phyloP scores from a whole-genome alignment of 2,797 vertebrate genomes.

The Setipinna tenuifilis region DNA sequence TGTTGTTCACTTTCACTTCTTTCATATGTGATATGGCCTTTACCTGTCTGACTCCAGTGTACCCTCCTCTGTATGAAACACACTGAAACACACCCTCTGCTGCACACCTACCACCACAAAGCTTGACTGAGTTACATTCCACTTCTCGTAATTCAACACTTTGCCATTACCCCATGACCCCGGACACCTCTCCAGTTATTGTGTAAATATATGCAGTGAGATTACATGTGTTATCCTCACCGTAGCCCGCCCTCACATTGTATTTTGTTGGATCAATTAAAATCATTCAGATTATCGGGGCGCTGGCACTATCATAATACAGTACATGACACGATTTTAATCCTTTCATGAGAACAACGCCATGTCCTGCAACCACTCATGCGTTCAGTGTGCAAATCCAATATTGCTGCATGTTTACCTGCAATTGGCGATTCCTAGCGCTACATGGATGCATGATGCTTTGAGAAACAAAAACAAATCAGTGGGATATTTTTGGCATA shows the following conservation, averaged over 20 bases:
- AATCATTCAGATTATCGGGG: conserved; percentile 29
- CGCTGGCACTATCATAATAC: conserved; percentile 15
- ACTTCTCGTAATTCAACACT: conserved; percentile 13
- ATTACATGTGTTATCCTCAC: conserved; percentile 17
- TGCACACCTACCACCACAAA: background rate
- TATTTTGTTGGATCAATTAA: conserved; percentile 32
- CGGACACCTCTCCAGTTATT: conserved; percentile 4
- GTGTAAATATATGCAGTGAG: background rate
- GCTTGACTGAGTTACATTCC: background rate
- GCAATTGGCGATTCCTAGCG: background rate
- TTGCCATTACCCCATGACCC: conserved; percentile 11
- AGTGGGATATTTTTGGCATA: background rate
- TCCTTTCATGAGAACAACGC: conserved; percentile 6
- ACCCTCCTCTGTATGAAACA: too few relatives aligned
- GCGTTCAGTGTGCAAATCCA: conserved; percentile 22
- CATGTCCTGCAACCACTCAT: conserved; percentile 26
- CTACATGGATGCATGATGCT: background rate
- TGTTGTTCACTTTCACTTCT: too few relatives aligned
- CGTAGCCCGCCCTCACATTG: background rate
- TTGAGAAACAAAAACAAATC: background rate
- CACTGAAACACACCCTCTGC: too few relatives aligned
- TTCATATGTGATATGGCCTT: too few relatives aligned
- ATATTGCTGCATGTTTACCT: conserved; percentile 17
- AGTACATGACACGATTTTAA: conserved; percentile 21
- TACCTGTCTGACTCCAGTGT: too few relatives aligned